Conservation (phyloP, 1,140 invertebrate species). For the Drosophila kikkawai region DNA sequence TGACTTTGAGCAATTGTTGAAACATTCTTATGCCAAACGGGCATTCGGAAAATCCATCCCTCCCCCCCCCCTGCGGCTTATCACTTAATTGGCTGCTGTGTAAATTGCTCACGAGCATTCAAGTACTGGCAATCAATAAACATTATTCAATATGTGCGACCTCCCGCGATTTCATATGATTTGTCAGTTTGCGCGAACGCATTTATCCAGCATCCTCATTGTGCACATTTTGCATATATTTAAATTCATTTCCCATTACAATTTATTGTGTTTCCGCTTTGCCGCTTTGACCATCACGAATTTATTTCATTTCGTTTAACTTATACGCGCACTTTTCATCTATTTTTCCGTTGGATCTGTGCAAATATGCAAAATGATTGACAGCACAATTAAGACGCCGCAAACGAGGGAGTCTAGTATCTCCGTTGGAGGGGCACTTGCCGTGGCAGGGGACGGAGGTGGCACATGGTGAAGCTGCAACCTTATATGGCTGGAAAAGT, state of each 20-base stretch:
- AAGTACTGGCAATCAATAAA: slow-evolving; percentile 46
- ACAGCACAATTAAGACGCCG: slow-evolving; percentile 76
- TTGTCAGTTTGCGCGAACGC: slow-evolving; percentile 26
- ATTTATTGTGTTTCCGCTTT: slow-evolving; percentile 26
- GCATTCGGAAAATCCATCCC: slow-evolving; percentile 12
- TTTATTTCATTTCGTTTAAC: slow-evolving; percentile 33
- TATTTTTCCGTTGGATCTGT: slow-evolving; percentile 41
- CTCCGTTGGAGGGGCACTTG: neutral
- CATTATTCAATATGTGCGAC: slow-evolving; percentile 28
- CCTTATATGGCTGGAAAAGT: slow-evolving; percentile 58
- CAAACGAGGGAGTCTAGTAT: slow-evolving; percentile 26
- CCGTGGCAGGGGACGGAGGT: neutral
- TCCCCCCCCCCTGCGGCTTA: slow-evolving; percentile 8
- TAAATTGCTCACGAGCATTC: slow-evolving; percentile 40
- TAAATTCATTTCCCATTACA: slow-evolving; percentile 50
- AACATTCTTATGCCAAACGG: slow-evolving; percentile 45
- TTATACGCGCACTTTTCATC: slow-evolving; percentile 17
- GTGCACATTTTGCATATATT: slow-evolving; percentile 43
- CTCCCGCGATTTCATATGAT: slow-evolving; percentile 25
- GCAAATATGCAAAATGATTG: slow-evolving; percentile 82
- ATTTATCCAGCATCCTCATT: slow-evolving; percentile 32
- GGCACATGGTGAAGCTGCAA: slow-evolving; percentile 18
- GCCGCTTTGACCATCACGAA: slow-evolving; percentile 39
- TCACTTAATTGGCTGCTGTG: slow-evolving; percentile 55
- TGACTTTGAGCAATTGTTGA: slow-evolving; percentile 74